These are phyloP conservation scores for Silurus glanis DNA, from an alignment of 2,113 vertebrate genomes.

Conservation along the genomic window DNA sequence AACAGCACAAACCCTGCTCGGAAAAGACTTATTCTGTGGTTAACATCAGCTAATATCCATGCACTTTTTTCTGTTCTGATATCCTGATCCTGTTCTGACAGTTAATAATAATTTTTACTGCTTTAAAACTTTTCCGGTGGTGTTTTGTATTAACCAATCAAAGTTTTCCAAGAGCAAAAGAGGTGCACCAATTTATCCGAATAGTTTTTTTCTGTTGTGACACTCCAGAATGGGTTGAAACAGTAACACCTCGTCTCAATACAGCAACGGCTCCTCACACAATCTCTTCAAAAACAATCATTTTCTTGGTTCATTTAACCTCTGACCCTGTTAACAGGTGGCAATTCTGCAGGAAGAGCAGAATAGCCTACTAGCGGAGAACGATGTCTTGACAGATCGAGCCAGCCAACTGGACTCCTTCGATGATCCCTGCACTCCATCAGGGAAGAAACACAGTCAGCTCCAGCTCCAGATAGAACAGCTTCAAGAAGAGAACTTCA, in stretches of 20 bases:
- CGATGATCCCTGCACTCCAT: slow-evolving; percentile 85
- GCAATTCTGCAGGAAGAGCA: slow-evolving; percentile 91
- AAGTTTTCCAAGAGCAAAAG: background rate
- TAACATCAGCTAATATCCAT: slow-evolving; percentile 19
- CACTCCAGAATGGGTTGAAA: background rate
- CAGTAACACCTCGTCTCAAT: background rate
- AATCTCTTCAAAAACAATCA: background rate
- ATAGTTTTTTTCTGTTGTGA: background rate
- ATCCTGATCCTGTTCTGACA: background rate
- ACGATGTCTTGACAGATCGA: slow-evolving; percentile 89
- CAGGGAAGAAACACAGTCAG: slow-evolving; percentile 87
- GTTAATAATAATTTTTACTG: background rate
- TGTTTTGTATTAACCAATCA: background rate
- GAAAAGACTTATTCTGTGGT: background rate
- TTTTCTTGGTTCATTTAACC: background rate
- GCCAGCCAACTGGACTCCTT: slow-evolving; percentile 90
- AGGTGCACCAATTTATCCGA: background rate
- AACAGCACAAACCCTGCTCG: too few species aligned
- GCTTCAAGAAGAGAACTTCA: slow-evolving; percentile 95
- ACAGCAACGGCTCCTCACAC: background rate
- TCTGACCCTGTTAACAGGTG: slow-evolving; percentile 74
- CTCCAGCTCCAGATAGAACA: slow-evolving; percentile 88
- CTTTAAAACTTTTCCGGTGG: background rate
- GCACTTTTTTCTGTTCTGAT: background rate
- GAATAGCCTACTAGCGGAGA: slow-evolving; percentile 90